phyloP scores from a whole-genome alignment of 1,140 invertebrate species.

The Oedothorax gibbosus region DNA sequence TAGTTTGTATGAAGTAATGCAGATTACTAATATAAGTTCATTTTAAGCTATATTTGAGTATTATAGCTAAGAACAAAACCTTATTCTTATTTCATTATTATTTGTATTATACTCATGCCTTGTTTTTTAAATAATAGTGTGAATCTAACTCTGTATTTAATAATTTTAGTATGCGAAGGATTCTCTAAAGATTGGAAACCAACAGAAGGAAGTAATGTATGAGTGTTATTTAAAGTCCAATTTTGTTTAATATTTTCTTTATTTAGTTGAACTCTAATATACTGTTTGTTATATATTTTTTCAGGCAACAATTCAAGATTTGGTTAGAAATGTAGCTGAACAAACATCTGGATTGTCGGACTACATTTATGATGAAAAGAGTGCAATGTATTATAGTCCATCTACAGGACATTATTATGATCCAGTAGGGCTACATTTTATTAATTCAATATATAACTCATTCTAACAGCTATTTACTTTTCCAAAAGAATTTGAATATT shows the following conservation, averaged over 20 bases:
- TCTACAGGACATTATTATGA: slow-evolving; percentile 63
- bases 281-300: not conserved
- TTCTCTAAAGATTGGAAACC: slow-evolving; percentile 26
- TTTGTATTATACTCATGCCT: too few species aligned
- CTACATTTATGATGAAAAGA: slow-evolving; percentile 62
- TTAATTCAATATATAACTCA: not conserved
- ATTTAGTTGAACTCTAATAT: too few species aligned
- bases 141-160: too few species aligned
- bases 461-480: too few species aligned
- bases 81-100: too few species aligned
- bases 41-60: too few species aligned
- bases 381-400: slow-evolving; percentile 60
- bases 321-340: slow-evolving; percentile 49
- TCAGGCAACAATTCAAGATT: slow-evolving; percentile 49
- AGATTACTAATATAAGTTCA: too few species aligned
- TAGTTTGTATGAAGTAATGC: too few species aligned
- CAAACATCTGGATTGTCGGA: slow-evolving; percentile 44
- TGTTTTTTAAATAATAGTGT: too few species aligned
- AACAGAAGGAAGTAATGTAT: slow-evolving; percentile 39
- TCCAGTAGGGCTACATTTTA: slow-evolving; percentile 36
- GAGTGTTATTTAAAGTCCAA: not conserved
- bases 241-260: not conserved
- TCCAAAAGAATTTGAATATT: too few species aligned
- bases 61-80: too few species aligned
- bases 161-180: not conserved